These are phyloP conservation scores for Pseudopleuronectes americanus DNA, from an alignment of 2,797 vertebrate genomes.

Conservation along the genomic window DNA sequence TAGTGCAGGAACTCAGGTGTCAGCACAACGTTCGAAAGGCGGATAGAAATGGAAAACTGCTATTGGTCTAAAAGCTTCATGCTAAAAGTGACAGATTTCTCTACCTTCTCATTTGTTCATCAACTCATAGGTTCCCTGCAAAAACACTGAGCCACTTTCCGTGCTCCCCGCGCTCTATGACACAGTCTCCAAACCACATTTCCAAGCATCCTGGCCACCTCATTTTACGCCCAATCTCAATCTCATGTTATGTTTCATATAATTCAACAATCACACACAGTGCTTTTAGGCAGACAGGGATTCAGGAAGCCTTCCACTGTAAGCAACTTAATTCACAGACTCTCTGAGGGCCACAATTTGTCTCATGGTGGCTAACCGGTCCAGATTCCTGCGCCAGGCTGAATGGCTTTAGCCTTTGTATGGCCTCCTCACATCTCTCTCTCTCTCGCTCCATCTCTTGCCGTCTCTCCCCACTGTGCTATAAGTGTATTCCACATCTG, in stretches of 20 bases:
- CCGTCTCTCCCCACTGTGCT: conserved; percentile 52
- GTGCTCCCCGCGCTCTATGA: conserved; percentile 43
- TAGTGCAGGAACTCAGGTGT: conserved; percentile 5
- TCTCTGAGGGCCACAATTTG: conserved; percentile 57
- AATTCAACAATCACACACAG: conserved; percentile 46
- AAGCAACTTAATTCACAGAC: conserved; percentile 65
- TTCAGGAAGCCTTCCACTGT: conserved; percentile 59
- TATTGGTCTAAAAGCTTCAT: background rate
- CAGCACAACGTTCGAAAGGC: background rate
- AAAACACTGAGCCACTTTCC: conserved; percentile 53
- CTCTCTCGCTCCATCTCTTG: conserved; percentile 48
- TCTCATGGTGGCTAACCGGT: conserved; percentile 55
- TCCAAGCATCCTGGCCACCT: conserved; percentile 39
- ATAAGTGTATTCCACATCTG: conserved; percentile 72
- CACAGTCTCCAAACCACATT: conserved; percentile 45
- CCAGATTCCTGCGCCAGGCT: conserved; percentile 60
- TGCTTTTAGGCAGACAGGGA: conserved; percentile 48
- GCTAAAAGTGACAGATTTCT: too few relatives aligned
- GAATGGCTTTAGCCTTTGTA: conserved; percentile 64
- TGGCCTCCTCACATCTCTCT: conserved; percentile 59
- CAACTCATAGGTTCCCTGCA: conserved; percentile 7
- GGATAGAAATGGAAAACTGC: conserved; percentile 10
- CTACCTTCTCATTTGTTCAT: conserved; percentile 14
- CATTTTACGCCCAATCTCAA: conserved; percentile 55
- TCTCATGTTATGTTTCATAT: conserved; percentile 55